phyloP scores from a whole-genome alignment of 1,140 invertebrate genomes.

The Proctacanthus coquilletti region DNA sequence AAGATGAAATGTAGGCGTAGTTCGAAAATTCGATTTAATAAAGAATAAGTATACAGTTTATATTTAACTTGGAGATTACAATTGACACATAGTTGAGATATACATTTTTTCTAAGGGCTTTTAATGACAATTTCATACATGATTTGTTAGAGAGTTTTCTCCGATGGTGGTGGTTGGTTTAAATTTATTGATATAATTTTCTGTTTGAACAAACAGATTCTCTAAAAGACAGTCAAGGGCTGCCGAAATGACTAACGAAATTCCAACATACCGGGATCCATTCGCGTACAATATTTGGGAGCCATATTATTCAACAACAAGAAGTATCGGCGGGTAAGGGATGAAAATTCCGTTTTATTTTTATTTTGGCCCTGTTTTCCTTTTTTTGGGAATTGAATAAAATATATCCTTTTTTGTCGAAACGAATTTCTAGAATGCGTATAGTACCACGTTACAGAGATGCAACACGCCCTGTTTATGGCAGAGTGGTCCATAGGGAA shows the following conservation, averaged over 20 bases:
- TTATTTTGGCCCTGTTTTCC: background rate
- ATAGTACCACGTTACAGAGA: constrained; percentile 12
- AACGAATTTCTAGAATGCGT: constrained; percentile 10
- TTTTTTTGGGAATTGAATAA: background rate
- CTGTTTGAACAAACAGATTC: too few relatives aligned
- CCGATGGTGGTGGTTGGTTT: background rate
- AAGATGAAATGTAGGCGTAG: constrained; percentile 1
- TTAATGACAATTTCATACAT: background rate
- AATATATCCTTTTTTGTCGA: background rate
- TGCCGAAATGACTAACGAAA: constrained; percentile 69
- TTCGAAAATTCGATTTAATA: background rate
- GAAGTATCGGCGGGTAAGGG: constrained; percentile 34
- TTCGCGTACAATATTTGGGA: constrained; percentile 69
- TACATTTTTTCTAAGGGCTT: too few relatives aligned
- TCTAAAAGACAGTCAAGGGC: constrained; percentile 75
- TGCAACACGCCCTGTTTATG: constrained; percentile 36
- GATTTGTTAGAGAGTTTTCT: background rate
- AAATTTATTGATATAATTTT: background rate
- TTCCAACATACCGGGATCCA: constrained; percentile 62
- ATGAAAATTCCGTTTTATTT: constrained; percentile 2
- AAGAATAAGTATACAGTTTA: background rate
- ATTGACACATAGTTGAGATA: too few relatives aligned
- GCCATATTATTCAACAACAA: constrained; percentile 40
- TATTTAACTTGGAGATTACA: background rate
- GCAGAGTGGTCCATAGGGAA: constrained; percentile 42